Percentiles rank a stretch among this genome's conserved stretches.
phyloP scores from a whole-genome alignment of 30 jellyfish, hydroid and myxozoan species.

The Sanderia malayensis region DNA sequence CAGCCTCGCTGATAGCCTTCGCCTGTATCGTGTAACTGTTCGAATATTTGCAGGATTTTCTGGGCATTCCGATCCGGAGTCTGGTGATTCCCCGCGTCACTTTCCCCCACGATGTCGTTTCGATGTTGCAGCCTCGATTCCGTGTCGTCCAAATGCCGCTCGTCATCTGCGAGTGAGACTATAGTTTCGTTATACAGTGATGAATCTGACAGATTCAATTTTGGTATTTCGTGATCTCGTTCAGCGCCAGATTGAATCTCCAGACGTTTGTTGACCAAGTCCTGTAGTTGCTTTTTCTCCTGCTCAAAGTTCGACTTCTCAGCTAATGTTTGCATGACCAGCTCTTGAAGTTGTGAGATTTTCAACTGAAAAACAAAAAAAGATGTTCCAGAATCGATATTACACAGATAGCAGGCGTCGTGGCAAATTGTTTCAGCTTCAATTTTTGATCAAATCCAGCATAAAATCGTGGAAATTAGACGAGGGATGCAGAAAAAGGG shows the following conservation, averaged over 20 bases:
- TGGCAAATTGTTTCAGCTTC: too few species aligned
- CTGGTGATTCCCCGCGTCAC: slow-evolving; percentile 46
- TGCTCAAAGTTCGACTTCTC: slow-evolving; percentile 82
- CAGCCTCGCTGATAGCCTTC: slow-evolving; percentile 98
- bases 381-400: too few species aligned
- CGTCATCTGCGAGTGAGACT: slow-evolving; percentile 24
- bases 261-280: slow-evolving; percentile 70
- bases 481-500: too few species aligned
- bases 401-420: too few species aligned
- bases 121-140: slow-evolving; percentile 16
- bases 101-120: too few species aligned
- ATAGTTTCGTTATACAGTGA: slow-evolving; percentile 64
- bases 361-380: slow-evolving; percentile 49
- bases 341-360: slow-evolving; percentile 88
- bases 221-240: slow-evolving; percentile 75
- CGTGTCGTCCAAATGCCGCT: slow-evolving; percentile 45
- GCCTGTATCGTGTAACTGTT: slow-evolving; percentile 88
- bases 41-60: slow-evolving; percentile 83
- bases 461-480: too few species aligned
- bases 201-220: slow-evolving; percentile 46
- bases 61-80: slow-evolving; percentile 72
- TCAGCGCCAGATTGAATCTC: slow-evolving; percentile 77
- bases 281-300: slow-evolving; percentile 83
- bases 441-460: too few species aligned
- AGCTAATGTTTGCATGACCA: slow-evolving; percentile 71